Evolutionary conservation across 2,797 vertebrate genomes (phyloP).

Genomic region (Myotis findleyi): DNA sequence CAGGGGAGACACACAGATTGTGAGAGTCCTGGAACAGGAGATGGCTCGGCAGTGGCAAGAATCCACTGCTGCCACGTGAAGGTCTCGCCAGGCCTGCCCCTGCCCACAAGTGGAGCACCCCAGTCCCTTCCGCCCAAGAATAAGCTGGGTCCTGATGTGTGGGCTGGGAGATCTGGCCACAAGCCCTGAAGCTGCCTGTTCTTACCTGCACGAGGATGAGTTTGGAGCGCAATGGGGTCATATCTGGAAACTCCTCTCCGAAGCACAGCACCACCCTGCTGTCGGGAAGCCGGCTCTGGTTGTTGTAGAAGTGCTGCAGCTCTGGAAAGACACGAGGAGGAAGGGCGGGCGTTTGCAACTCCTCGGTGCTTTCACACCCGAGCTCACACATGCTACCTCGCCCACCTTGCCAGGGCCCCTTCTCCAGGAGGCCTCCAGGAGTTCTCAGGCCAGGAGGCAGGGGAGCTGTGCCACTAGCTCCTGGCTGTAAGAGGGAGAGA

Average conservation of each 20-base stretch:
- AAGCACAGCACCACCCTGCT: constrained; percentile 95
- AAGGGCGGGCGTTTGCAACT: fast-evolving
- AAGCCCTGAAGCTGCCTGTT: neutral
- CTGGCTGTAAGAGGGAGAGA: neutral
- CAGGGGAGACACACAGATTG: fast-evolving
- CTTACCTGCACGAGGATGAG: constrained; percentile 97
- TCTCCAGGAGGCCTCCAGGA: neutral
- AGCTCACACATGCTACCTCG: neutral
- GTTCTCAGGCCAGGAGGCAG: neutral
- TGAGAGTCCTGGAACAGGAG: neutral
- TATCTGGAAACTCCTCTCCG: constrained; percentile 95
- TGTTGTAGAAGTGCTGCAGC: constrained; percentile 93
- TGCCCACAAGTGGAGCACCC: neutral
- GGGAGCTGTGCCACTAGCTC: neutral
- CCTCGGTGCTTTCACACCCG: neutral
- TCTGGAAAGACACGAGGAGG: constrained; percentile 84
- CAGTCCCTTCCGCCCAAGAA: neutral
- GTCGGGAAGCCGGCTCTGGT: constrained; percentile 92
- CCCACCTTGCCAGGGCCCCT: neutral
- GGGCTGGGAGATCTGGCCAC: neutral
- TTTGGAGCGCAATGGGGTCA: constrained; percentile 91
- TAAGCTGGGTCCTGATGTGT: neutral
- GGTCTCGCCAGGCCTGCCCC: neutral
- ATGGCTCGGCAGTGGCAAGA: neutral
- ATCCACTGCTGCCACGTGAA: fast-evolving